phyloP scores from a whole-genome alignment of 1,140 invertebrate genomes.

The Atta cephalotes region DNA sequence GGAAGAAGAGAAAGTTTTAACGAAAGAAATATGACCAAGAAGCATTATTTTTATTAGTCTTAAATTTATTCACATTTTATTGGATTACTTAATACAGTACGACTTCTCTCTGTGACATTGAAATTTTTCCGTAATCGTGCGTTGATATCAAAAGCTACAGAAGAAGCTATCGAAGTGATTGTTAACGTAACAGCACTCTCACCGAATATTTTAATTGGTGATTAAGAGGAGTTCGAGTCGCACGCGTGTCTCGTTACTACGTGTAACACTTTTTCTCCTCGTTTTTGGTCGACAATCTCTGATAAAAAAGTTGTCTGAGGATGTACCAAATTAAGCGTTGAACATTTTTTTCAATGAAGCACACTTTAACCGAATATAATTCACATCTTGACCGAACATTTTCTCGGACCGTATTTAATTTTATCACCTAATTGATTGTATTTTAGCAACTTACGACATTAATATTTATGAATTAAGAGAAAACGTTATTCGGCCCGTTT shows the following conservation, averaged over 20 bases:
- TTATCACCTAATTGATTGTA: not conserved
- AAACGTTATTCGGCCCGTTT: not conserved
- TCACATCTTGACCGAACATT: not conserved
- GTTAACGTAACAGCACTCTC: constrained; percentile 10
- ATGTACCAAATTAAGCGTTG: constrained; percentile 20
- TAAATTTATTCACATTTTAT: not conserved
- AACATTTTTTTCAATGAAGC: not conserved
- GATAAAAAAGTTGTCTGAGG: constrained; percentile 1
- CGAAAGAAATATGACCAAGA: not conserved
- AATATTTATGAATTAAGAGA: not conserved
- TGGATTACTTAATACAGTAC: not conserved
- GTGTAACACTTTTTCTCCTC: not conserved
- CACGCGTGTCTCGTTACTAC: constrained; percentile 23
- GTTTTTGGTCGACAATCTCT: not conserved
- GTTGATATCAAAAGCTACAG: not conserved
- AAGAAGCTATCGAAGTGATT: not conserved
- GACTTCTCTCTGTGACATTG: not conserved
- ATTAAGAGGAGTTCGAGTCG: constrained; percentile 26
- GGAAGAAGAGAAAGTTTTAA: not conserved
- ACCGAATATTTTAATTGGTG: constrained; percentile 50
- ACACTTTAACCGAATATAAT: not conserved
- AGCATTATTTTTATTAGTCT: not conserved
- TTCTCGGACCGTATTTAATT: not conserved
- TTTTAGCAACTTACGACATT: not conserved
- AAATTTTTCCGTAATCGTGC: not conserved